These are phyloP conservation scores for Eupleurogrammus muticus DNA, from an alignment of 2,797 vertebrate species.

Conservation along the genomic window DNA sequence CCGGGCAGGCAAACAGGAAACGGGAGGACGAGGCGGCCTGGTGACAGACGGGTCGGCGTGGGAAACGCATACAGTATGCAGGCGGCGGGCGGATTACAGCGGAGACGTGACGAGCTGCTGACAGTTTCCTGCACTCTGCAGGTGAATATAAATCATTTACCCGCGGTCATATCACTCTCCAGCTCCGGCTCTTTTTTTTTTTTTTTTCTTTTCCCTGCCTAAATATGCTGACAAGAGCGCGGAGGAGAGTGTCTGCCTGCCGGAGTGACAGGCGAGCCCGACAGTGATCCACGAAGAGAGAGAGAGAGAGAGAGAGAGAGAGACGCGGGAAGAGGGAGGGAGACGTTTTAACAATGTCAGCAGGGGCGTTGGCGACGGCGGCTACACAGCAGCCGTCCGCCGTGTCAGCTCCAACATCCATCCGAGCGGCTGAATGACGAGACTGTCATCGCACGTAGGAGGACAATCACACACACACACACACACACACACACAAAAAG, in stretches of 20 bases:
- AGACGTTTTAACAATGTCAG: conserved; percentile 34
- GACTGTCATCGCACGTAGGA: conserved; percentile 18
- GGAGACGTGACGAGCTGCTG: conserved; percentile 35
- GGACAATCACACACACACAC: too few relatives aligned
- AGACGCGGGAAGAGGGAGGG: conserved; percentile 6
- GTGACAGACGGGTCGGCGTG: conserved; percentile 37
- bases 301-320: too few relatives aligned
- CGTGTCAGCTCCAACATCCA: conserved; percentile 24
- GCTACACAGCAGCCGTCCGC: conserved; percentile 19
- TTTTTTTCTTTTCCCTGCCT: neutral
- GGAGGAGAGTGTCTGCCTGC: neutral
- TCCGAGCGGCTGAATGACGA: conserved; percentile 27
- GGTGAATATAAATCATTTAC: conserved; percentile 56
- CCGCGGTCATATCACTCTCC: conserved; percentile 32
- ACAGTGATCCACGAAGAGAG: too few relatives aligned
- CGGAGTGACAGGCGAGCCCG: conserved; percentile 34
- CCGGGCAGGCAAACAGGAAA: too few relatives aligned
- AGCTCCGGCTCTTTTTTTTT: conserved; percentile 5
- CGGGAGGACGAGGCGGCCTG: conserved; percentile 1
- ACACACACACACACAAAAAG: too few relatives aligned
- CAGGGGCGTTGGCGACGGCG: conserved; percentile 23
- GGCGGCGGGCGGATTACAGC: conserved; percentile 37
- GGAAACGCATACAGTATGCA: conserved; percentile 29
- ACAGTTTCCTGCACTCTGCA: conserved; percentile 21
- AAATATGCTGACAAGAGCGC: conserved; percentile 49